Conservation (phyloP, 2,797 vertebrate species). For the Buphagus erythrorhynchus region DNA sequence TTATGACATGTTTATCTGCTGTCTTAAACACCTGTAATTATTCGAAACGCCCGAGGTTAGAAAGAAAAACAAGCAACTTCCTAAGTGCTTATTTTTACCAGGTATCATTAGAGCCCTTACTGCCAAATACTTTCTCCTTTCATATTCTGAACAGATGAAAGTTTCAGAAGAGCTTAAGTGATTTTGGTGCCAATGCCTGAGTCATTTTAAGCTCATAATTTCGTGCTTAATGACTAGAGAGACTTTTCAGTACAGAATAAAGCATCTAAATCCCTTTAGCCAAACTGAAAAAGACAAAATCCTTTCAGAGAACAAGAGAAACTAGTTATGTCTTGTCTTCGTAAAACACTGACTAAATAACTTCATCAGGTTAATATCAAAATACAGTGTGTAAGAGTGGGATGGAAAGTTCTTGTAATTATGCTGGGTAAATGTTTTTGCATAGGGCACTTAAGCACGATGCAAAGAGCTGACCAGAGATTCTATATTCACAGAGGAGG, state of each 20-base stretch:
- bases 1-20: not conserved
- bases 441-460: not conserved
- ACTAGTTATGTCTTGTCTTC: not conserved
- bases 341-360: not conserved
- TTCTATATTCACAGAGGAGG: too few relatives aligned
- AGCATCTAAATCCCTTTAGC: not conserved
- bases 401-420: not conserved
- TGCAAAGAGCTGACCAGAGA: not conserved
- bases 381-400: fast-evolving
- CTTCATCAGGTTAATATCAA: not conserved
- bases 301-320: not conserved
- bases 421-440: not conserved
- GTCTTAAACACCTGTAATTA: not conserved
- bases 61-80: not conserved
- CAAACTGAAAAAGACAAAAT: not conserved
- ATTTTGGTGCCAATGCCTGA: not conserved
- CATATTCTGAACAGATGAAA: not conserved
- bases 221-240: not conserved
- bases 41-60: not conserved
- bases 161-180: not conserved
- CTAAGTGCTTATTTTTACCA: not conserved
- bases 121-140: not conserved
- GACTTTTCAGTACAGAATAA: not conserved
- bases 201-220: not conserved
- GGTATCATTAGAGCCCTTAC: not conserved